Evolutionary conservation across 2,797 vertebrate genomes (phyloP), one percentile per base, ranked within the genome.

Genomic region (Furcifer pardalis): DNA sequence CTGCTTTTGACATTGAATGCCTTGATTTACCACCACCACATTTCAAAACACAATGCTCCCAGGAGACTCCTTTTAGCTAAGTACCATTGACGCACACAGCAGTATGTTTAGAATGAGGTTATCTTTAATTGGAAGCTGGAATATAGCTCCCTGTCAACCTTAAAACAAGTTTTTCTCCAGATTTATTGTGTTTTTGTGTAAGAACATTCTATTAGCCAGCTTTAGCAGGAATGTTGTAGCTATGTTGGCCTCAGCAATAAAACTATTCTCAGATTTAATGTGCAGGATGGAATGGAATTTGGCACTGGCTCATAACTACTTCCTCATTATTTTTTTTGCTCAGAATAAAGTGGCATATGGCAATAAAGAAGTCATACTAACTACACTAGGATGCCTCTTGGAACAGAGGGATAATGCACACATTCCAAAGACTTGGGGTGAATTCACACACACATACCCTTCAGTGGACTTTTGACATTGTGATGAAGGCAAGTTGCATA

Each of bases 231-330:
- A 77, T 59, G 9, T 72, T 81, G 62, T 1, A 52, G 25, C 15
- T 44, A 56, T 66, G 17, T 30, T 76, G 44, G 42, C 32, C 13
- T 0, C 0, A 79, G 1, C 5, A 12, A 66, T 13, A 46, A 1
- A 87, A 75, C 65, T 81, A 87, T 79, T 84, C 84, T 72, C 21
- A 79, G 75, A 9, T 82, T 4, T 7, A 49, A 79, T 86, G 74
- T 86, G 7, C 84, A 80, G 10, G 3, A 42, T 46, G 32, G 86
- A 69, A 59, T 1, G 40, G 65, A 68, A 27, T 77, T 1, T 66
- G 37, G 1, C 81, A 17, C 42, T 7, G 30, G 9, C 75, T 46
- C 71, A 59, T 40, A 66, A 40, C 62, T 84, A 84, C 42, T 40
- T 23, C 21, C 23, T 1, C 56, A 62, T 65, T 86, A 79, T 10